phyloP scores from a whole-genome alignment of 1,140 invertebrate genomes.

The Drosophila lacteicornis region DNA sequence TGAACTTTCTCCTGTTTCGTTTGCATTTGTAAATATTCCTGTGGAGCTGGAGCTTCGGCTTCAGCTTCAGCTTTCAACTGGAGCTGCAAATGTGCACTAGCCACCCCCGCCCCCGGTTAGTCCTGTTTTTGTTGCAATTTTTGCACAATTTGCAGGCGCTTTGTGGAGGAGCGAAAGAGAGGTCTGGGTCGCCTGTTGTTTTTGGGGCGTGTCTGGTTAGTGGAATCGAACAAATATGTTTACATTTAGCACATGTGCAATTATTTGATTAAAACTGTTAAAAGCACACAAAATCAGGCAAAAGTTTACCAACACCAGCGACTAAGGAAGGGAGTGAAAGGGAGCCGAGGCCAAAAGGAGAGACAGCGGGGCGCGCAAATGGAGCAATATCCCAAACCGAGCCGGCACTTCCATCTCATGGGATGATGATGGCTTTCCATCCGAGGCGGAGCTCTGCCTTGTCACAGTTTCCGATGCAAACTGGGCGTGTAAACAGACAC shows the following conservation, averaged over 20 bases:
- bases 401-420: constrained; percentile 23
- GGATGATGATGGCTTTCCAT: constrained; percentile 25
- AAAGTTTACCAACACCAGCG: constrained; percentile 80
- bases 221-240: constrained; percentile 85
- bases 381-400: constrained; percentile 54
- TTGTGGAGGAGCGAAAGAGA: constrained; percentile 22
- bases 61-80: constrained; percentile 38
- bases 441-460: constrained; percentile 42
- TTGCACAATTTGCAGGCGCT: constrained; percentile 69
- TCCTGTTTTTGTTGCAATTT: constrained; percentile 55
- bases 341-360: constrained; percentile 3
- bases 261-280: constrained; percentile 85
- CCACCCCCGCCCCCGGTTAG: not conserved
- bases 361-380: constrained; percentile 65
- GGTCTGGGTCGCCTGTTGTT: constrained; percentile 50
- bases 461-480: constrained; percentile 76
- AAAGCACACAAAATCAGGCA: constrained; percentile 84
- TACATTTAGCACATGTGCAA: constrained; percentile 85
- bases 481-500: constrained; percentile 76
- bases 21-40: constrained; percentile 84
- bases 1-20: constrained; percentile 85
- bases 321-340: constrained; percentile 5
- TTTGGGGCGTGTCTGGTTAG: constrained; percentile 79
- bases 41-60: constrained; percentile 15
- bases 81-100: constrained; percentile 58